Evolutionary conservation across 2,113 vertebrate genomes (phyloP).

Genomic region (Baryphthengus martii): DNA sequence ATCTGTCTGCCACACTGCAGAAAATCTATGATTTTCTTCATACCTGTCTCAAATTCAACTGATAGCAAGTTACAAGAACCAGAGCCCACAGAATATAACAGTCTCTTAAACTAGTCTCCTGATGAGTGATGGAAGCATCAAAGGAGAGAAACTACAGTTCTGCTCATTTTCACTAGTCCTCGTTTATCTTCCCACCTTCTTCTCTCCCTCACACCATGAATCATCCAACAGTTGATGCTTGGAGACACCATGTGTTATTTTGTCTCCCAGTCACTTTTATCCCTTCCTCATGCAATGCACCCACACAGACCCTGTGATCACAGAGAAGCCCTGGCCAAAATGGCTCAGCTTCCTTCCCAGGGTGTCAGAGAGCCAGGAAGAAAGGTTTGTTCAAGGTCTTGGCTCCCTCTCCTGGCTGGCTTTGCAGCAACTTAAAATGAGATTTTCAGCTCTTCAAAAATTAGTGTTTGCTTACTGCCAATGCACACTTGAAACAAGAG

Average conservation of each 20-base stretch:
- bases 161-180: not conserved
- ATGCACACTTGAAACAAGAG: not conserved
- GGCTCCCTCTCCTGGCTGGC: constrained; percentile 73
- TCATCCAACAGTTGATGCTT: not conserved
- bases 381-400: constrained; percentile 51
- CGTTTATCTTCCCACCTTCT: not conserved
- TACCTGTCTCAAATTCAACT: not conserved
- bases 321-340: not conserved
- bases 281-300: not conserved
- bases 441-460: constrained; percentile 14
- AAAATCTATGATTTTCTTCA: not conserved
- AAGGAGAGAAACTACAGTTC: not conserved
- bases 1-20: not conserved
- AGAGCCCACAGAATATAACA: not conserved
- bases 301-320: not conserved
- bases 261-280: not conserved
- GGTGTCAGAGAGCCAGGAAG: not conserved
- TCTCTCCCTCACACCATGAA: not conserved
- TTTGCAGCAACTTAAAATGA: not conserved
- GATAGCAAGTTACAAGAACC: not conserved
- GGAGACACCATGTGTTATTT: not conserved
- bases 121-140: not conserved
- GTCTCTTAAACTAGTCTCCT: not conserved
- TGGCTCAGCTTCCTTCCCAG: constrained; percentile 57
- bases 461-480: not conserved